Percentiles rank a stretch among this genome's conserved stretches.
Conservation (phyloP, 2,113 vertebrate species). For the Gopherus evgoodei region DNA sequence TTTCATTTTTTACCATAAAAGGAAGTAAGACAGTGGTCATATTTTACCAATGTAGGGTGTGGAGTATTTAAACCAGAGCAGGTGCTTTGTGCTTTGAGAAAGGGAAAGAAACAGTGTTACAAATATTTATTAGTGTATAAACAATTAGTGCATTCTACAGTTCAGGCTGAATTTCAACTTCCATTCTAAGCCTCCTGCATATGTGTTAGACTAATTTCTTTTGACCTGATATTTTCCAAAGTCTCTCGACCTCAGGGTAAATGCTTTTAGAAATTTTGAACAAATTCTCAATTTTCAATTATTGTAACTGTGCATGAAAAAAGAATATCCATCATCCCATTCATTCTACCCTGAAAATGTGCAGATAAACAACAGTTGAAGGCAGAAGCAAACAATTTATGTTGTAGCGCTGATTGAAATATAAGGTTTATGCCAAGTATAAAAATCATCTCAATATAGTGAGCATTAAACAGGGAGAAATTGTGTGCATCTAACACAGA, state of each 20-base stretch:
- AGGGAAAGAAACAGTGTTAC: not conserved
- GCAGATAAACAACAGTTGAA: not conserved
- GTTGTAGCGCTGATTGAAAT: not conserved
- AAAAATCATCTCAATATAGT: not conserved
- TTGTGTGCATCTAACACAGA: not conserved
- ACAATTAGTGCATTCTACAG: not conserved
- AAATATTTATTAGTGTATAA: not conserved
- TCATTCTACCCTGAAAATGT: not conserved
- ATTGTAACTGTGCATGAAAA: not conserved
- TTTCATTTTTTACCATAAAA: not conserved
- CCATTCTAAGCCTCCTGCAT: slow-evolving; percentile 18
- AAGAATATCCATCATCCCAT: not conserved
- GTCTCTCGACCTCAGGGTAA: not conserved
- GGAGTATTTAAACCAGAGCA: not conserved
- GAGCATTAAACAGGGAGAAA: not conserved
- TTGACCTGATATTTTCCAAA: not conserved
- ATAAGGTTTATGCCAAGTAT: not conserved
- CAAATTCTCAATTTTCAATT: slow-evolving; percentile 9
- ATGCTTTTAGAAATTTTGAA: slow-evolving; percentile 10
- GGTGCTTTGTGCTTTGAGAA: not conserved
- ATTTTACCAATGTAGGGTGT: not conserved
- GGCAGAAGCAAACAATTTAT: not conserved
- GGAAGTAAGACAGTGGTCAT: not conserved
- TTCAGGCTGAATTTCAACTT: not conserved
- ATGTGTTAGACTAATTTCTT: not conserved